Conservation (phyloP, 64 coral and sea anemone species). For the Trachythela sp. region DNA sequence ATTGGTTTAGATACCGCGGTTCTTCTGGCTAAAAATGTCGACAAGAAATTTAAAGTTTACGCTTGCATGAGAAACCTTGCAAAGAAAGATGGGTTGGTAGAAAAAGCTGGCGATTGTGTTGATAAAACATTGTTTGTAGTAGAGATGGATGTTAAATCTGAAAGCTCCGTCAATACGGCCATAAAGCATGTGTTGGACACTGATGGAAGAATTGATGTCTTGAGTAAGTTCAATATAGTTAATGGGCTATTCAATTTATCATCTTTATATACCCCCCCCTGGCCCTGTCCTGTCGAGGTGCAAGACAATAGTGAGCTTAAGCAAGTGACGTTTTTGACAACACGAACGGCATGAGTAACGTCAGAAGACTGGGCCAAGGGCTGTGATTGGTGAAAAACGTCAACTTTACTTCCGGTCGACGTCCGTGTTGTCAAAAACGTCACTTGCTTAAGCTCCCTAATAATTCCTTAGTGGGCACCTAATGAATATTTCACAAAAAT, state of each 20-base stretch:
- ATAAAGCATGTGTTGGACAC: constrained; percentile 48
- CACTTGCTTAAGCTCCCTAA: too few relatives aligned
- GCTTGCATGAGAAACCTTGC: constrained; percentile 69
- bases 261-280: too few relatives aligned
- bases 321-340: too few relatives aligned
- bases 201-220: constrained; percentile 58
- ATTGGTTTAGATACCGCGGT: constrained; percentile 53
- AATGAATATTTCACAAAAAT: too few relatives aligned
- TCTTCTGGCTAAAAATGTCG: constrained; percentile 47
- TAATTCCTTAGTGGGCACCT: too few relatives aligned
- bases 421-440: too few relatives aligned
- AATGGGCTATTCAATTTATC: background rate
- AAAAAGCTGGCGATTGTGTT: constrained; percentile 24
- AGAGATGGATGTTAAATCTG: constrained; percentile 63
- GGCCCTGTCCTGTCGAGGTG: too few relatives aligned
- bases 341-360: too few relatives aligned
- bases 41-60: constrained; percentile 70
- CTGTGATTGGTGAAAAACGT: too few relatives aligned
- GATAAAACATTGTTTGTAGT: constrained; percentile 52
- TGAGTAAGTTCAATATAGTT: constrained; percentile 60
- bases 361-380: too few relatives aligned
- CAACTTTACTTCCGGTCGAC: too few relatives aligned
- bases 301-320: too few relatives aligned
- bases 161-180: constrained; percentile 57
- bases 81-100: constrained; percentile 48